Conservation (phyloP, 1,140 invertebrate genomes). For the Cecropterus lyciades region DNA sequence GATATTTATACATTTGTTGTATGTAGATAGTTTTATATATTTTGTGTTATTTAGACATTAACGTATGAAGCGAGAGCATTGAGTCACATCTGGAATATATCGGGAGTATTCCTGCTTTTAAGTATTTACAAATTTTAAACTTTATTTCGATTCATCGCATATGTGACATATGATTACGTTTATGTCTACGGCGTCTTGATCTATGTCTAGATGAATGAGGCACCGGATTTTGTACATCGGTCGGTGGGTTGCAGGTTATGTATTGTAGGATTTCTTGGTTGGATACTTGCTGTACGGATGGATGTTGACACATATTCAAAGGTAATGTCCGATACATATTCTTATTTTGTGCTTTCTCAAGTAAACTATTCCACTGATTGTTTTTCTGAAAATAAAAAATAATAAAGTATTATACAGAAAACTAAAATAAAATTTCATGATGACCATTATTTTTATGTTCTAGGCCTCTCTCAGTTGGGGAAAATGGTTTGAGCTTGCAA, state of each 20-base stretch:
- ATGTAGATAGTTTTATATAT: no score
- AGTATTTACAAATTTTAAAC: no score
- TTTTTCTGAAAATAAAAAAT: conserved; percentile 63
- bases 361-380: conserved; percentile 68
- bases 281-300: conserved; percentile 34
- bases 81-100: no score
- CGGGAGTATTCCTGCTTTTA: no score
- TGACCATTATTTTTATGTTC: no score
- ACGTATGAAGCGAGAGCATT: no score
- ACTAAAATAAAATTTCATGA: no score
- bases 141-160: background rate
- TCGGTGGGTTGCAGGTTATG: conserved; percentile 29
- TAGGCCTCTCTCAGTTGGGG: no score
- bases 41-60: no score
- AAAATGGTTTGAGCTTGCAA: no score
- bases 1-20: no score
- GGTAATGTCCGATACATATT: conserved; percentile 60
- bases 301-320: conserved; percentile 54
- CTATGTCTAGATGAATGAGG: conserved; percentile 3
- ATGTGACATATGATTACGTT: background rate
- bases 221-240: background rate
- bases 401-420: no score
- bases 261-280: conserved; percentile 57
- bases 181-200: background rate
- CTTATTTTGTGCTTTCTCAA: conserved; percentile 66